These are phyloP conservation scores for Chrysodeixis includens DNA, from an alignment of 2,888 invertebrate genomes.

Conservation along the genomic window DNA sequence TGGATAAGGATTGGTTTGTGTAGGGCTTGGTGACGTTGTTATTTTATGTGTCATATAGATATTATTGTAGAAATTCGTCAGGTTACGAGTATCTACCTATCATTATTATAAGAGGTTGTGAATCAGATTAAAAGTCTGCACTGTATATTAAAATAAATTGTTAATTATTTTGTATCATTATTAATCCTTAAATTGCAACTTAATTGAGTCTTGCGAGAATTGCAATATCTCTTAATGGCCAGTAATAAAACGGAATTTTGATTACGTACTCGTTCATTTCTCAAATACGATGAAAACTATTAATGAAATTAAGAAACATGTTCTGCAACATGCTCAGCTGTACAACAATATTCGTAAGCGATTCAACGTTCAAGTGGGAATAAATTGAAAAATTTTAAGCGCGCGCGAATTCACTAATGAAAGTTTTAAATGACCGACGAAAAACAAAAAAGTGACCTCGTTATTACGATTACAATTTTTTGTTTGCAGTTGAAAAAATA, in stretches of 20 bases:
- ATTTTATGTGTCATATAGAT: no score
- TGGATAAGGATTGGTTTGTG: no score
- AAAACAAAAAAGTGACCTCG: slow-evolving; percentile 85
- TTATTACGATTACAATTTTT: slow-evolving; percentile 79
- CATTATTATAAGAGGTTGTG: neutral
- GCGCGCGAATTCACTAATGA: slow-evolving; percentile 85
- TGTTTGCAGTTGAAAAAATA: slow-evolving; percentile 61
- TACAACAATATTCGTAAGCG: slow-evolving; percentile 58
- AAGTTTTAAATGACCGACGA: slow-evolving; percentile 86
- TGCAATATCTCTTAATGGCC: neutral
- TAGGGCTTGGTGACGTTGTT: no score
- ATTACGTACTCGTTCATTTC: neutral
- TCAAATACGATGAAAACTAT: slow-evolving; percentile 14
- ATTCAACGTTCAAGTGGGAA: slow-evolving; percentile 73
- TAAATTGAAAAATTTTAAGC: slow-evolving; percentile 78
- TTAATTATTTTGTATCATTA: no score
- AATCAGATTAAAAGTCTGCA: neutral
- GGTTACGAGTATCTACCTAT: no score
- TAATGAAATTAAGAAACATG: slow-evolving; percentile 18
- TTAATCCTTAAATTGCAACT: neutral
- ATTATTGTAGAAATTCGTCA: no score
- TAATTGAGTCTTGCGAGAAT: neutral
- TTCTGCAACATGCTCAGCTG: slow-evolving; percentile 18
- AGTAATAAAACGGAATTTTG: neutral
- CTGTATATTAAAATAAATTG: neutral